Evolutionary conservation across 1,140 invertebrate genomes (phyloP).

Genomic region (Pseudoatta argentina): DNA sequence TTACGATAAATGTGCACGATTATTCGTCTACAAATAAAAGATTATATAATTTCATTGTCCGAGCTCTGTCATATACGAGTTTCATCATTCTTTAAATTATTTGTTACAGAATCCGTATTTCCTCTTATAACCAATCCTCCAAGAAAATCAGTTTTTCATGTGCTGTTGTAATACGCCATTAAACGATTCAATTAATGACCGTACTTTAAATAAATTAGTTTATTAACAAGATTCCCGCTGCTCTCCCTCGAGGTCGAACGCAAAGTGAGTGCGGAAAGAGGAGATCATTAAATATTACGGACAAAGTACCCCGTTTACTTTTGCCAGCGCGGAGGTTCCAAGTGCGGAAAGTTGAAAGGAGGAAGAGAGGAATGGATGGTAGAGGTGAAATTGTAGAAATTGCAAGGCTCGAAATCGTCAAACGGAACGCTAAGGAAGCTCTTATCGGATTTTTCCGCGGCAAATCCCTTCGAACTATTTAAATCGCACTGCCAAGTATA

Average conservation of each 20-base stretch:
- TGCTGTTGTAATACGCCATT: constrained; percentile 5
- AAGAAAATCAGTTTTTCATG: constrained; percentile 23
- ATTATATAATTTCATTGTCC: not conserved
- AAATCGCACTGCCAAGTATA: constrained; percentile 67
- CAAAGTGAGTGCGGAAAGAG: constrained; percentile 29
- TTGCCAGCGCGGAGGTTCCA: constrained; percentile 32
- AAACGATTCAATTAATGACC: constrained; percentile 54
- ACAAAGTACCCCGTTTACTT: constrained; percentile 61
- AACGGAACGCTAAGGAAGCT: constrained; percentile 54
- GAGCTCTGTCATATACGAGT: not conserved
- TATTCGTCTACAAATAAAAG: not conserved
- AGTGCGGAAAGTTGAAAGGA: constrained; percentile 35
- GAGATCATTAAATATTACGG: constrained; percentile 64
- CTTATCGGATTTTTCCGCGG: constrained; percentile 66
- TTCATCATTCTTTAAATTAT: constrained; percentile 6
- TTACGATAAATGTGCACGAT: not conserved
- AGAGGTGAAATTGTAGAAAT: constrained; percentile 56
- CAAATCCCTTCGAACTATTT: constrained; percentile 74
- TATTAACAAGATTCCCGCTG: constrained; percentile 49
- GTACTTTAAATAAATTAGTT: constrained; percentile 59
- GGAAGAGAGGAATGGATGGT: constrained; percentile 49
- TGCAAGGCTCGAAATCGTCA: constrained; percentile 52
- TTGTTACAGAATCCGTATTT: not conserved
- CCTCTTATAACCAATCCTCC: not conserved
- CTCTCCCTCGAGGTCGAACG: constrained; percentile 4